phyloP scores from a whole-genome alignment of 2,113 vertebrate genomes.

The Glaucomys volans region DNA sequence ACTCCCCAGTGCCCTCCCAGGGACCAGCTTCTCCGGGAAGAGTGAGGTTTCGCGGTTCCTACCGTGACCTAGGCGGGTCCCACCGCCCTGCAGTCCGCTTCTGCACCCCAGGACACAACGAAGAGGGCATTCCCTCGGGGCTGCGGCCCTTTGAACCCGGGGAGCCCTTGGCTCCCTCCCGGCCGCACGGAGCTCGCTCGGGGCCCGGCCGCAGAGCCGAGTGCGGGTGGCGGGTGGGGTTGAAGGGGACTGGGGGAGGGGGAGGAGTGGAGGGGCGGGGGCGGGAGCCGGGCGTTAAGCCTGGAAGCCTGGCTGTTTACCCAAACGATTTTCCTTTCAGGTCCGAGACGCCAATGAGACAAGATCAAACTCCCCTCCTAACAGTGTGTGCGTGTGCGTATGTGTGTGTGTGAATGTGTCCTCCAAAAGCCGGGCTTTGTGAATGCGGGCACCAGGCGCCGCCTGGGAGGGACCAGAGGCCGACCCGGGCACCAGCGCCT shows the following conservation, averaged over 20 bases:
- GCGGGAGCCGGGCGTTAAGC: slow-evolving; percentile 74
- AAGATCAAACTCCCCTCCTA: slow-evolving; percentile 79
- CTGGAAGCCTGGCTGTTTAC: slow-evolving; percentile 82
- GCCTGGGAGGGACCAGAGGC: slow-evolving; percentile 25
- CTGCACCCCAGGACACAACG: slow-evolving; percentile 63
- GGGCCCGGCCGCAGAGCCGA: slow-evolving; percentile 59
- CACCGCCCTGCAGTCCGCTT: slow-evolving; percentile 79
- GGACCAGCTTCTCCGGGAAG: slow-evolving; percentile 31
- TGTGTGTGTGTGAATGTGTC: slow-evolving; percentile 2
- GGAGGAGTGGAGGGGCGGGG: slow-evolving; percentile 51
- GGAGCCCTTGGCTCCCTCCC: slow-evolving; percentile 55
- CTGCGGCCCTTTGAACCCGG: slow-evolving; percentile 77
- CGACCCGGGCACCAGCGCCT: slow-evolving; percentile 75
- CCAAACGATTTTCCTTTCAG: slow-evolving; percentile 82
- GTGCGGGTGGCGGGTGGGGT: slow-evolving; percentile 75
- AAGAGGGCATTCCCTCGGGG: slow-evolving; percentile 68
- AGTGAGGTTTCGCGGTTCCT: slow-evolving; percentile 74
- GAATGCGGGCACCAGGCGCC: slow-evolving; percentile 31
- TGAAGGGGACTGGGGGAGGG: slow-evolving; percentile 58
- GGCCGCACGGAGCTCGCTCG: slow-evolving; percentile 67
- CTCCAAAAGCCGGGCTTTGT: slow-evolving; percentile 65
- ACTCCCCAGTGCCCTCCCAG: slow-evolving; percentile 69
- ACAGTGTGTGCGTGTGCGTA: slow-evolving; percentile 24
- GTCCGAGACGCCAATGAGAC: slow-evolving; percentile 77
- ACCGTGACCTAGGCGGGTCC: slow-evolving; percentile 81